phyloP scores from a whole-genome alignment of 2,888 invertebrate genomes.

The Tetanocera ferruginea region DNA sequence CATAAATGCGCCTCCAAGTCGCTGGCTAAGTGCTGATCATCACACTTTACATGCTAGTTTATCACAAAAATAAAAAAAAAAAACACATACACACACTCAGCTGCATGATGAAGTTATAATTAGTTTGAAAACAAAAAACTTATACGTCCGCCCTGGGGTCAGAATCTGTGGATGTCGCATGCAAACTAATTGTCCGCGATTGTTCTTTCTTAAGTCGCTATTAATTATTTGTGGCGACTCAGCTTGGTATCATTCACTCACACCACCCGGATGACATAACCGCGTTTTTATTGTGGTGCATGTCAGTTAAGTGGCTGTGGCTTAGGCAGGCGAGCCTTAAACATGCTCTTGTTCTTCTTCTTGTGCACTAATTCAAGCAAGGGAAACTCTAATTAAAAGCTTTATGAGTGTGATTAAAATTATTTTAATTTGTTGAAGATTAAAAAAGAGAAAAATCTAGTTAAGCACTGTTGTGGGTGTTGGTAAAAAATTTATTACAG shows the following conservation, averaged over 20 bases:
- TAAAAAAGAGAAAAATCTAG: neutral
- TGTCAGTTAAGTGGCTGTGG: constrained; percentile 16
- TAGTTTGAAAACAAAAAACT: neutral
- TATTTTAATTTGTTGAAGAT: neutral
- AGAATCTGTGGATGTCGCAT: constrained; percentile 47
- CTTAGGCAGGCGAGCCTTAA: constrained; percentile 7
- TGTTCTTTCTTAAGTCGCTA: constrained; percentile 3
- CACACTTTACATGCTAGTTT: neutral
- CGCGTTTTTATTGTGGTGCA: neutral
- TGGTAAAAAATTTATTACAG: too few species aligned
- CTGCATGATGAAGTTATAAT: neutral
- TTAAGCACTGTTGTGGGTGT: neutral
- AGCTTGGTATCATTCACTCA: constrained; percentile 14
- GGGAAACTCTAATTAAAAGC: constrained; percentile 26
- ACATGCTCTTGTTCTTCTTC: neutral
- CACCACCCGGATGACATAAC: constrained; percentile 31
- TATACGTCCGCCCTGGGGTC: constrained; percentile 30
- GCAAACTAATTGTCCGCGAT: constrained; percentile 55
- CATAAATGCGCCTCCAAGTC: neutral
- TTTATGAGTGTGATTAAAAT: neutral
- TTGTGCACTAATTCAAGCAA: neutral
- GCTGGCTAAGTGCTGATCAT: neutral
- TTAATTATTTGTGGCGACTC: constrained; percentile 43
- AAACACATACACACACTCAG: neutral
- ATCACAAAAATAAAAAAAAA: constrained; percentile 6